Base-by-base conservation (phyloP, 2,888 invertebrate genomes). In the Dexiosoma caninum region DNA sequence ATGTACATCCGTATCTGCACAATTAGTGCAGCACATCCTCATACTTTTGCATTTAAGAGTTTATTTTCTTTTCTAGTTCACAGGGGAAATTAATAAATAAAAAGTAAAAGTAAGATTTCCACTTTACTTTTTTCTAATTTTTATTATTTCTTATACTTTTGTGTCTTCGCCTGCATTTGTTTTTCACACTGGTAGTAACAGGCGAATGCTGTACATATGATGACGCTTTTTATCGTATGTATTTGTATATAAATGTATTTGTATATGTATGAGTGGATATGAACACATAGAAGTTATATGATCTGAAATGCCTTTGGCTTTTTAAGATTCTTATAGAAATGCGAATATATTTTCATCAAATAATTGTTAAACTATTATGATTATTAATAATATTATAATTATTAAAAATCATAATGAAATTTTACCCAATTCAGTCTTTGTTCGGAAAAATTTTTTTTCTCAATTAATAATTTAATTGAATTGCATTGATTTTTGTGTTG, bases 31-130 rank as follows among this genome's bases (percentile, higher is more conserved):
- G 14, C 8, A 37, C 6, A 30, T 19, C 16, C 10, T 5, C 30
- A 19, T 30, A 14, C 10, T 55, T 30, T 19, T 30, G 6, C 6
- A 14, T 30, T 27, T 27, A 35, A n/a, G 19, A 27, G 3, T 62
- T 40, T 16, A 23, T 30, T 59, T 49, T 35, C 19, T 30, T 59
- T 49, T 35, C 19, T n/a, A 55, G n/a, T 40, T n/a, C 75, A 51
- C 55, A 8, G 19, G 60, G 59, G 53, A 66, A 51, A 75, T 67
- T 60, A 49, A n/a, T 8, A 71, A 71, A 71, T 59, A 16, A 46
- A 23, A 35, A 37, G 19, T 64, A 21, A n/a, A n/a, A n/a, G 2
- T 2, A 12, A 21, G 49, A 59, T 49, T 19, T 49, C 21, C 19
- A 16, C 6, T 10, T 30, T 19, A 27, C 10, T 19, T 16, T 8